Evolutionary conservation across 2,888 invertebrate genomes (phyloP).

Genomic region (Xanthorhoe spadicearia): DNA sequence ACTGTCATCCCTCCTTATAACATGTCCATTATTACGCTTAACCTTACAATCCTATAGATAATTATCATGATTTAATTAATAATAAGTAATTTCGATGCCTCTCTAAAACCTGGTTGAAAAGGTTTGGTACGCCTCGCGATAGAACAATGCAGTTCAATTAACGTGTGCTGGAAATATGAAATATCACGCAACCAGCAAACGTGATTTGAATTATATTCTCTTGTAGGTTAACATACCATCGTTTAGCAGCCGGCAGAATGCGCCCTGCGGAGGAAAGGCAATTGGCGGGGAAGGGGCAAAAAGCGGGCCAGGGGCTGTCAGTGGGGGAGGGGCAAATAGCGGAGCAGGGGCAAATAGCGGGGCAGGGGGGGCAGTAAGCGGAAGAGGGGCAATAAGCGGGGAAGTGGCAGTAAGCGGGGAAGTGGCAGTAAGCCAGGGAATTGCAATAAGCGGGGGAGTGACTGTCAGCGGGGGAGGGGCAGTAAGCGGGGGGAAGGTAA

Average conservation of each 20-base stretch:
- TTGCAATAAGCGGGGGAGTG: neutral
- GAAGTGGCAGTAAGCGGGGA: slow-evolving; percentile 37
- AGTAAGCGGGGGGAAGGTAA: slow-evolving; percentile 36
- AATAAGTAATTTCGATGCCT: slow-evolving; percentile 1
- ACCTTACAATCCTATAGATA: too few relatives aligned
- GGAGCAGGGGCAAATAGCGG: slow-evolving; percentile 25
- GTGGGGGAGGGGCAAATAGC: slow-evolving; percentile 25
- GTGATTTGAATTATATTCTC: neutral
- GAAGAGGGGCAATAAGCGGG: slow-evolving; percentile 34
- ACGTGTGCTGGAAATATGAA: slow-evolving; percentile 1
- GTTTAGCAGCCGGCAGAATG: neutral
- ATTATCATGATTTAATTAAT: too few relatives aligned
- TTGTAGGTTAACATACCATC: neutral
- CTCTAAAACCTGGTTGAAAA: neutral
- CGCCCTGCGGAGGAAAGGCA: neutral
- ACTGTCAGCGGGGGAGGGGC: slow-evolving; percentile 23
- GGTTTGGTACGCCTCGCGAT: slow-evolving; percentile 8
- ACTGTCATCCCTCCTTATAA: too few relatives aligned
- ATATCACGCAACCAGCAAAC: neutral
- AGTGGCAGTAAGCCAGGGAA: slow-evolving; percentile 30
- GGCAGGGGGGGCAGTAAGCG: slow-evolving; percentile 31
- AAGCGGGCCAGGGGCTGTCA: too few relatives aligned
- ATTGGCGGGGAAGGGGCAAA: slow-evolving; percentile 22
- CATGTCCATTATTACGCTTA: too few relatives aligned
- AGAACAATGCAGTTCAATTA: slow-evolving; percentile 9